Conservation (phyloP, 92 coral and sea anemone genomes). For the Muricea muricata region DNA sequence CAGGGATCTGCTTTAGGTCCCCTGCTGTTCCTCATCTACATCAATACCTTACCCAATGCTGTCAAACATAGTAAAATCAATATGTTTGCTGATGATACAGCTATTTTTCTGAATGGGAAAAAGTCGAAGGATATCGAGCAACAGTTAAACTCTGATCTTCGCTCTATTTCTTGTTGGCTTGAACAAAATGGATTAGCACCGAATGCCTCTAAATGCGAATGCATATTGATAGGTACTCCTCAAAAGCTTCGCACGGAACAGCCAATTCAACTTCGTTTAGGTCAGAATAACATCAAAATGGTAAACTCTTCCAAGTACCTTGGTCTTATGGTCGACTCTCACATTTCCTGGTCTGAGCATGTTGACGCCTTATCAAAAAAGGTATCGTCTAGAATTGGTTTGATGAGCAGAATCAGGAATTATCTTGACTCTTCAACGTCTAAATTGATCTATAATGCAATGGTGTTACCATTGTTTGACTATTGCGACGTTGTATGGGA, state of each 20-base stretch:
- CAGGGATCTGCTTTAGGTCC: no score
- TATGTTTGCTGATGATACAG: slow-evolving; percentile 14
- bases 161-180: neutral
- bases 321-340: slow-evolving; percentile 1
- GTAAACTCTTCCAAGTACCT: no score
- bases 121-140: neutral
- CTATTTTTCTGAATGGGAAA: no score
- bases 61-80: no score
- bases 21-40: no score
- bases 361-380: neutral
- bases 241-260: no score
- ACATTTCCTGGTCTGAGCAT: neutral
- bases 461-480: slow-evolving; percentile 5
- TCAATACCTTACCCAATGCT: no score
- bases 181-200: no score
- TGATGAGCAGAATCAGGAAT: neutral
- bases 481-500: slow-evolving; percentile 4
- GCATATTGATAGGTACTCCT: no score
- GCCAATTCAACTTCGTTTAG: no score
- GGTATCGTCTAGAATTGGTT: neutral
- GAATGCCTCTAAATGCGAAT: no score
- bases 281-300: no score
- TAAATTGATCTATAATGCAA: slow-evolving; percentile 2
- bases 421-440: neutral
- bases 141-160: neutral